Base-by-base conservation (phyloP, 2,888 invertebrate species). In the Torymus texanus region DNA sequence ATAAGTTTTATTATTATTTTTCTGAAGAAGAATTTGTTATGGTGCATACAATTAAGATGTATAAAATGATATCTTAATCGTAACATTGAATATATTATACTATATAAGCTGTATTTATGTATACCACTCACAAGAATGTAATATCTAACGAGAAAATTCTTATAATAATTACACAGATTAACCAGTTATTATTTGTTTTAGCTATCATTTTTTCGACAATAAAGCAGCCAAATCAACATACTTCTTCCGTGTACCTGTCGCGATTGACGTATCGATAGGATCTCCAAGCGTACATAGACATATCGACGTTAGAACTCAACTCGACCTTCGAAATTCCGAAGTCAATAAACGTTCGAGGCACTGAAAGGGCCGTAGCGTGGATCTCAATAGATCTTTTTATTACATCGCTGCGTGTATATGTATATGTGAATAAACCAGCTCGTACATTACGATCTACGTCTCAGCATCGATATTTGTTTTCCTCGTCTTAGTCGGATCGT, bases 191-290 rank as follows among this genome's bases (percentile, higher is more conserved):
- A 29, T 29, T 3, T 5, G 5, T 5, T 29, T 29, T 29, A 29
- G 3, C 29, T 24, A 24, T 24, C 2, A 29, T 29, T 29, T 29
- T 29, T 29, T 29, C 29, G 4, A 29, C 29, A 29, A 3, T 29
- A 29, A 29, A 29, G 29, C 29, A 29, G 4, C 29, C 29, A 29
- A 29, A 29, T 29, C 29, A 2, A 29, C 29, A 29, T 29, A 29
- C 29, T 29, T 59, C 63, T 62, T 73, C 55, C 72, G 72, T n/a
- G n/a, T 71, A 24, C 51, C 61, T 11, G 5, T n/a, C n/a, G n/a
- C n/a, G n/a, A 74, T 58, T 55, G 50, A 66, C 21, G 51, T 53
- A 58, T 41, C 58, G 53, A 65, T n/a, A 16, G 13, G 18, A 13
- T 12, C 55, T 74, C 58, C 29, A 29, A 3, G 29, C 12, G 62